Percentiles rank a stretch among this genome's conserved stretches.
These are phyloP conservation scores for Embiotoca jacksoni DNA, from an alignment of 2,113 vertebrate genomes.

Conservation along the genomic window DNA sequence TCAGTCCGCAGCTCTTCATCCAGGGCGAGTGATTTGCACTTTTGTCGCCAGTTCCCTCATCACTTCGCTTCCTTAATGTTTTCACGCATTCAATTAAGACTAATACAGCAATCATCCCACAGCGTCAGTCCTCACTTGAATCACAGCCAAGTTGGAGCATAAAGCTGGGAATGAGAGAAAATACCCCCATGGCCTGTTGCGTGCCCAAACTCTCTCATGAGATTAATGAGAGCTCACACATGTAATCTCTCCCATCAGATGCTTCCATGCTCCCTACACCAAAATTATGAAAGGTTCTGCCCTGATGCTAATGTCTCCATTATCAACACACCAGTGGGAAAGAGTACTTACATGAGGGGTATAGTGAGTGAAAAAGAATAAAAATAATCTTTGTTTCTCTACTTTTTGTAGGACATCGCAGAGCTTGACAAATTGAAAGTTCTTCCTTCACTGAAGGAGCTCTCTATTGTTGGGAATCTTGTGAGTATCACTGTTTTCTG, in stretches of 20 bases:
- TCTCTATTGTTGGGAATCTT: conserved; percentile 89
- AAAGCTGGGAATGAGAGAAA: conserved; percentile 63
- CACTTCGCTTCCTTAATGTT: conserved; percentile 68
- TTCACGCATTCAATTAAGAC: conserved; percentile 78
- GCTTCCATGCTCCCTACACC: conserved; percentile 52
- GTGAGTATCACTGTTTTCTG: conserved; percentile 78
- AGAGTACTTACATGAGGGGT: conserved; percentile 3
- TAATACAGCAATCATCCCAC: conserved; percentile 74
- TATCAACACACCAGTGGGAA: conserved; percentile 38
- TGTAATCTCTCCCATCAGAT: conserved; percentile 78
- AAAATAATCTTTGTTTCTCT: conserved; percentile 28
- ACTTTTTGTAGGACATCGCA: conserved; percentile 81
- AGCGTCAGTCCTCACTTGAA: conserved; percentile 61
- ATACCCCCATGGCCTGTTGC: conserved; percentile 35
- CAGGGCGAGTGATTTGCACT: conserved; percentile 79
- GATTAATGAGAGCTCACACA: conserved; percentile 76
- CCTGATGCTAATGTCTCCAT: conserved; percentile 51
- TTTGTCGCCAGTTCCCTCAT: conserved; percentile 66
- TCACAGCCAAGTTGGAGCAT: conserved; percentile 52
- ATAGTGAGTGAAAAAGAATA: not conserved
- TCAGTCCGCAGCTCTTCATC: conserved; percentile 69
- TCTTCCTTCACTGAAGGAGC: conserved; percentile 86
- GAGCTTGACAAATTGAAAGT: conserved; percentile 89
- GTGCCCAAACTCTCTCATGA: conserved; percentile 75
- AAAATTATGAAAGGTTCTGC: conserved; percentile 63